These are phyloP conservation scores for Musca domestica DNA, from an alignment of 1,140 invertebrate species.

Conservation along the genomic window DNA sequence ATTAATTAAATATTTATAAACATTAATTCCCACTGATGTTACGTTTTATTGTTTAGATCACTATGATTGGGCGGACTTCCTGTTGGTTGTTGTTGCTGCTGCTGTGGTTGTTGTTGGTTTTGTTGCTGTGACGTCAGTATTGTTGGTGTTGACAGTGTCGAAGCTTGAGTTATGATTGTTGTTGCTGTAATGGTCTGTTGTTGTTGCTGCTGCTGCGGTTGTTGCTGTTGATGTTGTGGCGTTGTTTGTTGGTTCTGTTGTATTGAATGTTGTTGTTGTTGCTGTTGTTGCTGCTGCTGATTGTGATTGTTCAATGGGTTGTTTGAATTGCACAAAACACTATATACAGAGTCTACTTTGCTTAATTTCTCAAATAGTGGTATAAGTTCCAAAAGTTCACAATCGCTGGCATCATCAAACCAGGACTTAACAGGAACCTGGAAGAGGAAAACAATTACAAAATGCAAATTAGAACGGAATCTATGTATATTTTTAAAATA, in stretches of 20 bases:
- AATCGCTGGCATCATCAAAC: slow-evolving; percentile 97
- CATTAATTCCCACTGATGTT: slow-evolving; percentile 55
- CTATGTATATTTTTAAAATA: not conserved
- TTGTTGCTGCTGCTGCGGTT: slow-evolving; percentile 37
- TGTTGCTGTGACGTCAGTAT: slow-evolving; percentile 38
- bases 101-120: slow-evolving; percentile 32
- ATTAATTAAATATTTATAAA: slow-evolving; percentile 53
- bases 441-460: slow-evolving; percentile 28
- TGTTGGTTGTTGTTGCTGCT: slow-evolving; percentile 35
- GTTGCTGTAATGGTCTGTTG: slow-evolving; percentile 53
- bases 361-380: slow-evolving; percentile 94
- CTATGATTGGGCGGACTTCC: slow-evolving; percentile 52
- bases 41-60: slow-evolving; percentile 53
- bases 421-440: slow-evolving; percentile 95
- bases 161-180: slow-evolving; percentile 52
- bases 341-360: slow-evolving; percentile 91
- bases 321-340: slow-evolving; percentile 86
- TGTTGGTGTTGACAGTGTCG: slow-evolving; percentile 49
- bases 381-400: slow-evolving; percentile 90
- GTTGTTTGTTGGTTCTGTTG: slow-evolving; percentile 44
- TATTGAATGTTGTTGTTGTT: slow-evolving; percentile 37
- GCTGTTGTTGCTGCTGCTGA: slow-evolving; percentile 19
- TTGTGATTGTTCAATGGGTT: slow-evolving; percentile 40
- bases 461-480: slow-evolving; percentile 30
- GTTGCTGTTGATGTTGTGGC: slow-evolving; percentile 31